phyloP scores from a whole-genome alignment of 2,797 vertebrate genomes.

The Propithecus perrieri region DNA sequence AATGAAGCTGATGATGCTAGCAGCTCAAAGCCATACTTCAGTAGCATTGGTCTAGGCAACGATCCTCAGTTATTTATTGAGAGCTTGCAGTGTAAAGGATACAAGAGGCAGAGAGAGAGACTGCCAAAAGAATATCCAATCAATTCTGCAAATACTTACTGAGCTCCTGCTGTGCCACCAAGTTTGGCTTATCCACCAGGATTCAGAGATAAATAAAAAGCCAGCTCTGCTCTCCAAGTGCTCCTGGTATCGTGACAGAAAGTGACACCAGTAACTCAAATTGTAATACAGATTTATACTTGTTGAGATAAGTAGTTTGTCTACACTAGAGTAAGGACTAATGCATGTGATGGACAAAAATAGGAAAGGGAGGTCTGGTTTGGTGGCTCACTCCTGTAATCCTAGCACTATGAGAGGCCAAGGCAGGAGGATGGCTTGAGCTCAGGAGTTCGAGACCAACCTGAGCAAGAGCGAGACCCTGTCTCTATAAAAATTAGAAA shows the following conservation, averaged over 20 bases:
- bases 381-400: too few relatives aligned
- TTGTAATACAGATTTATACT: fast-evolving
- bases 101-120: neutral
- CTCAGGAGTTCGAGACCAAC: neutral
- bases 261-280: neutral
- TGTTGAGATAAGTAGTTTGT: neutral
- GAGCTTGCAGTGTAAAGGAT: neutral
- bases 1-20: neutral
- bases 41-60: neutral
- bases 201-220: neutral
- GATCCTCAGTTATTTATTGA: neutral
- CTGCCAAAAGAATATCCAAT: neutral
- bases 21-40: neutral
- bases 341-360: too few relatives aligned
- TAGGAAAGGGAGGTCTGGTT: neutral
- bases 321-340: neutral
- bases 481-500: neutral
- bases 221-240: neutral
- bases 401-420: neutral
- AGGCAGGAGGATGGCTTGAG: neutral
- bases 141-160: neutral
- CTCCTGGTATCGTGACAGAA: neutral
- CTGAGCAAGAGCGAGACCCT: neutral
- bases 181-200: neutral
- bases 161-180: neutral